Base-by-base conservation (phyloP, 2,113 vertebrate genomes). In the Eptesicus fuscus region DNA sequence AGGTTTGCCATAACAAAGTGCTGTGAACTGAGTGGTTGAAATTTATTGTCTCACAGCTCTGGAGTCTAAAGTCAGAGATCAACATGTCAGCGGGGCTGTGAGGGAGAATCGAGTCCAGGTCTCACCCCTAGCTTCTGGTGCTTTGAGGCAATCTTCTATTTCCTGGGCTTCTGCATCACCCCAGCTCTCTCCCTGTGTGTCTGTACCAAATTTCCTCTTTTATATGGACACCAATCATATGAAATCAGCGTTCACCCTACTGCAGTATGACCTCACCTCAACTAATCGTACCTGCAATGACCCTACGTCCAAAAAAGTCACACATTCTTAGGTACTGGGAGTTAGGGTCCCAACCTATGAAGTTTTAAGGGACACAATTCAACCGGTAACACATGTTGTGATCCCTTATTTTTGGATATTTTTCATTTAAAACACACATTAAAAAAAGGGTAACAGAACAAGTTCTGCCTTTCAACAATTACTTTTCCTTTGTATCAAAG, bases 401-500 rank as follows among this genome's bases (percentile, higher is more conserved):
- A 23, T 0, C 11, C 14, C 78, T 92, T 88, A 40, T 47, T 84
- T 30, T 74, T 30, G 20, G 32, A 80, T 42, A 3, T 20, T 92
- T 76, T 88, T 69, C 92, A 89, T 77, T 85, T 5, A 86, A 91
- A 61, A 93, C 35, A 77, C 3, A 59, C 13, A 88, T n/a, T 61
- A 4, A 74, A 37, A 42, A 67, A 0, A n/a, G 49, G 32, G 53
- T 92, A 25, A 47, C 25, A 89, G 51, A 96, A 76, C 83, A 96
- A 71, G 76, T 92, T 63, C 89, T n/a, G 44, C 84, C 69, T 93
- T 82, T 82, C 94, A 83, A 2, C 40, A 35, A 91, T 78, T 91
- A 82, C 69, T 96, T 37, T 94, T 12, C 74, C 82, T 12, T 93
- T 23, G 59, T 11, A 78, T 63, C 79, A 37, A n/a, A 67, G 92